Base-by-base conservation (phyloP, 2,113 vertebrate genomes). In the Sebastes fasciatus region DNA sequence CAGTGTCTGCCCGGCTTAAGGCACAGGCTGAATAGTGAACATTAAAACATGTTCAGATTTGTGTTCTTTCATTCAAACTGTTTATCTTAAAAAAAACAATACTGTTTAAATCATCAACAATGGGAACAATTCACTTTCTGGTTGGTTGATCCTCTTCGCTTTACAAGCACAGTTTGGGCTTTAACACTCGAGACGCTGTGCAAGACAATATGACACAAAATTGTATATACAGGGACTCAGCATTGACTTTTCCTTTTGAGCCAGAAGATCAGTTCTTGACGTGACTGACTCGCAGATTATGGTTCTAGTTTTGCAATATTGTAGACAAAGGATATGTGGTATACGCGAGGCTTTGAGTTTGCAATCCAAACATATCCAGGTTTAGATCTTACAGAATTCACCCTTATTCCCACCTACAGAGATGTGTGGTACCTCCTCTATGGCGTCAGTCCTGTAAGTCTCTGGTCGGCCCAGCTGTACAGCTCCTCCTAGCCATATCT, bases 151-250 rank as follows among this genome's bases (percentile, higher is more conserved):
- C 85, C 45, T 79, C 66, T 88, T 90, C 65, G 16, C 21, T 68
- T 74, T 48, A 84, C 70, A 91, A 84, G 84, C 80, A 85, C 87
- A 86, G 83, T 87, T 94, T 89, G 89, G 79, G 90, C 91, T 86
- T 94, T 83, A 94, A 79, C 90, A 94, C 87, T 93, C 92, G 94
- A 62, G 86, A 82, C 71, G 75, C 86, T 43, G 83, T 43, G 68
- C 4, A 74, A 75, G 19, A 83, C 71, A 74, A 71, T 7, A 86
- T 13, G 17, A 54, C 77, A 86, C 73, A 69, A 54, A 79, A 69
- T 74, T 52, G 14, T 67, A 78, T 92, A 74, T 85, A 83, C 85
- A 87, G n/a, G 26, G 77, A 77, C 71, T 87, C 52, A 51, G 40
- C n/a, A 8, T 0, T 70, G 70, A 49, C 84, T 68, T 87, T 74